A percentile compares a stretch with the other conserved stretches of the same genome.
Evolutionary conservation across 2,797 vertebrate species (phyloP).

Genomic region (Platalea minor): DNA sequence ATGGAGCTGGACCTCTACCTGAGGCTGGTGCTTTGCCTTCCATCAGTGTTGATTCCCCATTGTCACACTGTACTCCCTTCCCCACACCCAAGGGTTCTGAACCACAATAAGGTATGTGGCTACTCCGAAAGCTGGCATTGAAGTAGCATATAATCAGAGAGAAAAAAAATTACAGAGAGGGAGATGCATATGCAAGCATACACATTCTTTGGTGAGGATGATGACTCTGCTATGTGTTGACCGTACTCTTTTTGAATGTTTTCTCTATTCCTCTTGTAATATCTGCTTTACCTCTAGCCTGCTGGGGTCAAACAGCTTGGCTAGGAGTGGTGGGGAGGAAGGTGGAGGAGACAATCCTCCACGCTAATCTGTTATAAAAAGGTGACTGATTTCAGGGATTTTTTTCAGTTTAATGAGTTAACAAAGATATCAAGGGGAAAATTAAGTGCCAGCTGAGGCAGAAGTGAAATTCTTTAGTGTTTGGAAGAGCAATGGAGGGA

Average conservation of each 20-base stretch:
- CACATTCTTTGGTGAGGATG: neutral
- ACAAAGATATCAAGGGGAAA: neutral
- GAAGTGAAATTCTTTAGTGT: neutral
- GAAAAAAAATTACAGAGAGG: neutral
- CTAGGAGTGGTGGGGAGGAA: neutral
- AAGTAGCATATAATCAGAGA: neutral
- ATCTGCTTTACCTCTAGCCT: neutral
- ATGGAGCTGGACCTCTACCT: neutral
- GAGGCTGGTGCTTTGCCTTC: neutral
- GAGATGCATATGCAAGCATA: neutral
- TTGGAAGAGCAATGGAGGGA: neutral
- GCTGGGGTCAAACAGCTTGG: neutral
- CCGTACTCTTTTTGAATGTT: fast-evolving
- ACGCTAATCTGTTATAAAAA: neutral
- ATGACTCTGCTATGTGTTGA: neutral
- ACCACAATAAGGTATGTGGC: neutral
- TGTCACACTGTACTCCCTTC: fast-evolving
- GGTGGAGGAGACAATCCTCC: neutral
- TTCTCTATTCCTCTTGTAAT: neutral
- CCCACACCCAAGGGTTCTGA: neutral
- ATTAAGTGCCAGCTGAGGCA: neutral
- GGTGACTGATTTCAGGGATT: neutral
- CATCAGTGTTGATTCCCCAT: neutral
- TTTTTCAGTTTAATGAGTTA: neutral
- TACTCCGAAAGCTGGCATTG: neutral